A percentile compares a stretch with the other conserved stretches of the same genome.
Conservation (phyloP, 2,888 invertebrate genomes). For the Prenolepis imparis region DNA sequence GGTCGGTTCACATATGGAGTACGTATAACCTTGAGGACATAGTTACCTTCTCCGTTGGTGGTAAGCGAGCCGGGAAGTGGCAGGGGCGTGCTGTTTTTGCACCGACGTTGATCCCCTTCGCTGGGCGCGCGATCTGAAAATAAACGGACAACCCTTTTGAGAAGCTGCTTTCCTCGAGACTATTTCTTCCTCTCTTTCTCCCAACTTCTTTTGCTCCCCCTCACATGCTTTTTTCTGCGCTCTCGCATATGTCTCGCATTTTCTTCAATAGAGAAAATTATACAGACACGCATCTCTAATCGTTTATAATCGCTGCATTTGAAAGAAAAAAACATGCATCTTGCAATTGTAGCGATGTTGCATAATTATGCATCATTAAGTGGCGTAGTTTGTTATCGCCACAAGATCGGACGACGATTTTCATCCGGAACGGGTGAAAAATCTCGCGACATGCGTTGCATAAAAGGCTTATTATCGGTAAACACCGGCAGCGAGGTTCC, state of each 20-base stretch:
- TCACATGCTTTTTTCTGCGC: slow-evolving; percentile 18
- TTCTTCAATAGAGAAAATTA: slow-evolving; percentile 6
- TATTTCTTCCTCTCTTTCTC: slow-evolving; percentile 52
- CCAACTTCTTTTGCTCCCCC: background rate
- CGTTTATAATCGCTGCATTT: slow-evolving; percentile 5
- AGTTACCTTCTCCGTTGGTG: slow-evolving; percentile 94
- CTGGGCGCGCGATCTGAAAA: slow-evolving; percentile 90
- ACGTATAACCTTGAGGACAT: slow-evolving; percentile 80
- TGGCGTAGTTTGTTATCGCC: slow-evolving; percentile 9
- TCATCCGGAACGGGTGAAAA: slow-evolving; percentile 15
- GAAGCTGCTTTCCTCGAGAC: slow-evolving; percentile 58
- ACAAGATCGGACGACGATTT: background rate
- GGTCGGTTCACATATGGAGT: slow-evolving; percentile 57
- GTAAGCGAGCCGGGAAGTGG: slow-evolving; percentile 92
- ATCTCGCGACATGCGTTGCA: slow-evolving; percentile 25
- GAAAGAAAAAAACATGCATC: background rate
- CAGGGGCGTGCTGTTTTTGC: slow-evolving; percentile 89
- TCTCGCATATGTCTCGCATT: slow-evolving; percentile 9
- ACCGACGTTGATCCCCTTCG: slow-evolving; percentile 88
- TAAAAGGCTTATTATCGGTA: slow-evolving; percentile 14
- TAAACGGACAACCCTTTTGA: slow-evolving; percentile 76
- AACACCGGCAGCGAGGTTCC: slow-evolving; percentile 27
- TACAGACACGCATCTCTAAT: background rate
- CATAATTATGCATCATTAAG: slow-evolving; percentile 6
- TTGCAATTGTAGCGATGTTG: background rate